Percentiles rank a stretch among this genome's conserved stretches.
These are phyloP conservation scores for Mola mola DNA, from an alignment of 2,113 vertebrate species.

Conservation along the genomic window DNA sequence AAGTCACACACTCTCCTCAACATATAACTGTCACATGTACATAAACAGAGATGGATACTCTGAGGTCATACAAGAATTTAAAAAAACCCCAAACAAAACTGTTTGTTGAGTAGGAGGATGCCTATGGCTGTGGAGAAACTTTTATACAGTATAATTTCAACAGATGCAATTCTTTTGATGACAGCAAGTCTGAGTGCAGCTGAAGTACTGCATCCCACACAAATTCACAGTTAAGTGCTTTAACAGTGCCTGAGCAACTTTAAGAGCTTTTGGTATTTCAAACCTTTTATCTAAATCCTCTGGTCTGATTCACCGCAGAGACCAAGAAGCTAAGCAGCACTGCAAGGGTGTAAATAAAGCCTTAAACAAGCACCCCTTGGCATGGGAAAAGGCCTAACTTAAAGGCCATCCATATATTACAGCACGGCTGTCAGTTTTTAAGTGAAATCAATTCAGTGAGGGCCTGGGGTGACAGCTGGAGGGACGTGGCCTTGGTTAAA, in stretches of 20 bases:
- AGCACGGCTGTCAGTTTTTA: slow-evolving; percentile 89
- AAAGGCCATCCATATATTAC: slow-evolving; percentile 87
- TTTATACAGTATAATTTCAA: slow-evolving; percentile 51
- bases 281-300: slow-evolving; percentile 74
- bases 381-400: slow-evolving; percentile 85
- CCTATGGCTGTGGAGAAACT: slow-evolving; percentile 31
- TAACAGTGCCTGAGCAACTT: slow-evolving; percentile 63
- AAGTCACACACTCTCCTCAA: slow-evolving; percentile 5
- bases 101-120: slow-evolving; percentile 38
- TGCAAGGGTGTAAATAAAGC: slow-evolving; percentile 88
- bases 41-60: slow-evolving; percentile 21
- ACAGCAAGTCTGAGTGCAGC: slow-evolving; percentile 57
- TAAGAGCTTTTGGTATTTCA: slow-evolving; percentile 80
- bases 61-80: slow-evolving; percentile 45
- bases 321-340: slow-evolving; percentile 70
- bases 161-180: slow-evolving; percentile 68
- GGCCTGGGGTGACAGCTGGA: slow-evolving; percentile 82
- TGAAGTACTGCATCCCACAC: slow-evolving; percentile 66
- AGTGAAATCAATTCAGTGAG: slow-evolving; percentile 88
- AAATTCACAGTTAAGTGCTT: slow-evolving; percentile 58
- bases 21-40: not conserved
- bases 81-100: too few species aligned
- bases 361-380: slow-evolving; percentile 87
- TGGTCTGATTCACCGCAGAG: slow-evolving; percentile 80
- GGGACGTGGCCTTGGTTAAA: slow-evolving; percentile 84